Evolutionary conservation across 1,140 invertebrate genomes (phyloP).

Genomic region (Drosophila pachea): DNA sequence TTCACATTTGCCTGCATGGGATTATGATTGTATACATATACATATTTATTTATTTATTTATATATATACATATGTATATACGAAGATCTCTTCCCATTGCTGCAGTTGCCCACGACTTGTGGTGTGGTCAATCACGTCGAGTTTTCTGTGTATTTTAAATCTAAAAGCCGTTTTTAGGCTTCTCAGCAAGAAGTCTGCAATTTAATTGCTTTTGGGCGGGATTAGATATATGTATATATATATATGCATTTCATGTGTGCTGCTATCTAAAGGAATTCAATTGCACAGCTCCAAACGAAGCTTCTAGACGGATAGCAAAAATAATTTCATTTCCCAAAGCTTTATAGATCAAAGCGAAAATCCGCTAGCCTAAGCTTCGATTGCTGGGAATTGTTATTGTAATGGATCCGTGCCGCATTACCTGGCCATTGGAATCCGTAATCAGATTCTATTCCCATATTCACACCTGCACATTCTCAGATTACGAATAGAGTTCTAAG

Average conservation of each 20-base stretch:
- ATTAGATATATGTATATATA: background rate
- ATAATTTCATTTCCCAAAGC: too few relatives aligned
- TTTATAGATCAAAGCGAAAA: too few relatives aligned
- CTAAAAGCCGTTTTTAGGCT: background rate
- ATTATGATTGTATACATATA: constrained; percentile 25
- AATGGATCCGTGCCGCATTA: too few relatives aligned
- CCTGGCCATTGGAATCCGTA: too few relatives aligned
- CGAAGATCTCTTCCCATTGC: background rate
- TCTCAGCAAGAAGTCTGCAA: background rate
- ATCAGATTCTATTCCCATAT: too few relatives aligned
- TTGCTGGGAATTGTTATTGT: too few relatives aligned
- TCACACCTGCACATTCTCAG: too few relatives aligned
- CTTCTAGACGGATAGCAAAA: too few relatives aligned
- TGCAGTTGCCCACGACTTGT: background rate
- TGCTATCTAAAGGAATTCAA: background rate
- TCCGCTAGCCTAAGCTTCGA: too few relatives aligned
- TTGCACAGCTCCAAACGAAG: too few relatives aligned
- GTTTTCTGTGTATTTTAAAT: constrained; percentile 1
- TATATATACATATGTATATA: constrained; percentile 14
- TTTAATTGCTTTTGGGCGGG: background rate
- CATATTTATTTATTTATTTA: constrained; percentile 8
- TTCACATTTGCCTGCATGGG: constrained; percentile 7
- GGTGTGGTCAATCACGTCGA: constrained; percentile 8
- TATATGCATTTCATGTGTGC: background rate
- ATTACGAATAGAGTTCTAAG: too few relatives aligned